phyloP scores from a whole-genome alignment of 2,888 invertebrate species.

The Pomacea canaliculata region DNA sequence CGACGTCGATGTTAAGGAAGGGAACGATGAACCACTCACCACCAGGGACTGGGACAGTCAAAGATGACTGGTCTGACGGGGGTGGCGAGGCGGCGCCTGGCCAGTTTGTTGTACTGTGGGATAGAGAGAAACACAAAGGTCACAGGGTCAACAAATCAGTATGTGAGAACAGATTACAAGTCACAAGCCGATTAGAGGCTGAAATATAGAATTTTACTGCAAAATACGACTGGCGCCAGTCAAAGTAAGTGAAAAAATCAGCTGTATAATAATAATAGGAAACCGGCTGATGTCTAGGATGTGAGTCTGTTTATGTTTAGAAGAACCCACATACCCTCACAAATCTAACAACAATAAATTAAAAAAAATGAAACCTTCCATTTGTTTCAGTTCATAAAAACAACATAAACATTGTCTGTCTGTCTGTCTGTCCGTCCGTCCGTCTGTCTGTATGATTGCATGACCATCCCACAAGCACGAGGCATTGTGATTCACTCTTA shows the following conservation, averaged over 20 bases:
- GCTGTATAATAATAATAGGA: background rate
- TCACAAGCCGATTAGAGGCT: background rate
- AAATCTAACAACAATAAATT: background rate
- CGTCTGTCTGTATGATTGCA: no score
- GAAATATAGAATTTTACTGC: no score
- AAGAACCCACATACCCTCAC: background rate
- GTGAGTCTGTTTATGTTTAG: no score
- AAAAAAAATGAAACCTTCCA: no score
- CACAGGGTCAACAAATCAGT: no score
- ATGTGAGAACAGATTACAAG: no score
- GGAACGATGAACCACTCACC: constrained; percentile 2
- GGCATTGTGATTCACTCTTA: background rate
- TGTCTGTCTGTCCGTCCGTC: no score
- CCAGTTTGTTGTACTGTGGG: constrained; percentile 21
- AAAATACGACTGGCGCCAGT: no score
- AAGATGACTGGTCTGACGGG: constrained; percentile 19
- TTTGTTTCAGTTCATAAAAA: background rate
- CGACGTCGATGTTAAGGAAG: no score
- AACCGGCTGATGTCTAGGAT: background rate
- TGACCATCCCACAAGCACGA: no score
- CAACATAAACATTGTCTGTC: background rate
- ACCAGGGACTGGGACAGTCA: constrained; percentile 25
- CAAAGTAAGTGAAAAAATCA: no score
- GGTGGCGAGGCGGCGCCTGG: constrained; percentile 20
- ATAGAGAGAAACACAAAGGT: background rate